Base-by-base conservation (phyloP, 1,140 invertebrate genomes). In the Neodiprion fabricii region DNA sequence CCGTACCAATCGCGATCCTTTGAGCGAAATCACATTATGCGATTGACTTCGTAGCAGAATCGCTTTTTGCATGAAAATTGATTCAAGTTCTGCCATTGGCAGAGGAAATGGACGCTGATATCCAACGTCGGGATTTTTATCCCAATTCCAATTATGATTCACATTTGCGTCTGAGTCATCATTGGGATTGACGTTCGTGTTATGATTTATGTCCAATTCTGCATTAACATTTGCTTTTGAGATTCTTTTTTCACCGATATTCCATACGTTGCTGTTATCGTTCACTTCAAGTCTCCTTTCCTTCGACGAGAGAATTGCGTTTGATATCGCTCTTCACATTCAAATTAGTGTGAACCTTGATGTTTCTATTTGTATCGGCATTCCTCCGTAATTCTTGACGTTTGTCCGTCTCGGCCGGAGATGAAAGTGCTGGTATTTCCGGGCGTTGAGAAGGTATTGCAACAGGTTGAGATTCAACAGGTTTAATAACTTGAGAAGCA, bases 381-480 rank as follows among this genome's bases (percentile, higher is more conserved):
- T 53, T 40, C 70, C 49, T 48, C 28, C 70, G 3, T 40, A 40
- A 9, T 40, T 21, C 47, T 71, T 48, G 21, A 47, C 21, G n/a
- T 71, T 9, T 23, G 21, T 71, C 40, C 70, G 14, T 71, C 48
- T 48, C 5, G 5, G 40, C 53, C 78, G 75, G 78, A 79, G 75
- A 72, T 79, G 73, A 48, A 72, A 28, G 76, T 79, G 61, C 74
- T 66, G 48, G 72, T 76, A 69, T 76, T 72, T 73, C 14, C 9
- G 47, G 49, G 76, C 73, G 71, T 78, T 78, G 69, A 73, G 17
- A 21, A 21, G 40, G 4, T 21, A n/a, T 70, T 21, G 79, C 78
- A 80, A 80, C 79, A 83, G 80, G 79, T 81, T 75, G 76, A 47
- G 69, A 79, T 67, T 81, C 80, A 82, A 80, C 81, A 82, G 80